A percentile compares a stretch with the other conserved stretches of the same genome.
phyloP scores from a whole-genome alignment of 2,888 invertebrate genomes.

The Augiades crinisus region DNA sequence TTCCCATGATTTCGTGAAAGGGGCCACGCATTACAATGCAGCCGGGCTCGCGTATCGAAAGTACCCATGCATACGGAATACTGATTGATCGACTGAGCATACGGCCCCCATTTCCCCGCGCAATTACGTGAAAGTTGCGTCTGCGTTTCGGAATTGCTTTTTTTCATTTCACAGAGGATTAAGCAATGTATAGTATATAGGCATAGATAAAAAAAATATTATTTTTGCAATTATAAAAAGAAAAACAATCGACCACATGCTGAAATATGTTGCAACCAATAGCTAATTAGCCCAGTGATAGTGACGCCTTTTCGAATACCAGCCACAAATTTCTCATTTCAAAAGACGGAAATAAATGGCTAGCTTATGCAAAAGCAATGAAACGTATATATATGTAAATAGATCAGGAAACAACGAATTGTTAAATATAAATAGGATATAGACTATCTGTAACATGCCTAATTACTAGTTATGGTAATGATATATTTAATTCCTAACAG shows the following conservation, averaged over 20 bases:
- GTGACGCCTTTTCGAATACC: too few relatives aligned
- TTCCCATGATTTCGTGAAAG: conserved; percentile 27
- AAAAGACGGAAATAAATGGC: too few relatives aligned
- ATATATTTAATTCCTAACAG: background rate
- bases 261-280: too few relatives aligned
- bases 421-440: background rate
- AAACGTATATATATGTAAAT: too few relatives aligned
- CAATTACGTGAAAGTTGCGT: conserved; percentile 43
- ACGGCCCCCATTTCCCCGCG: conserved; percentile 32
- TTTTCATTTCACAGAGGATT: background rate
- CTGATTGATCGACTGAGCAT: conserved; percentile 39
- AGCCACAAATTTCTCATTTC: too few relatives aligned
- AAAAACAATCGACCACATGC: too few relatives aligned
- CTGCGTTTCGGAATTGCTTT: conserved; percentile 8
- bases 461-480: background rate
- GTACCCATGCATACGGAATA: conserved; percentile 47
- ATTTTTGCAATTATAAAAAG: too few relatives aligned
- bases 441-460: background rate
- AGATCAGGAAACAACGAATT: background rate
- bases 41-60: conserved; percentile 45
- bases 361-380: too few relatives aligned
- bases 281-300: too few relatives aligned
- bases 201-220: too few relatives aligned
- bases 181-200: too few relatives aligned
- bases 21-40: conserved; percentile 38